Conservation (phyloP, 2,113 vertebrate genomes). For the Phasianus colchicus region DNA sequence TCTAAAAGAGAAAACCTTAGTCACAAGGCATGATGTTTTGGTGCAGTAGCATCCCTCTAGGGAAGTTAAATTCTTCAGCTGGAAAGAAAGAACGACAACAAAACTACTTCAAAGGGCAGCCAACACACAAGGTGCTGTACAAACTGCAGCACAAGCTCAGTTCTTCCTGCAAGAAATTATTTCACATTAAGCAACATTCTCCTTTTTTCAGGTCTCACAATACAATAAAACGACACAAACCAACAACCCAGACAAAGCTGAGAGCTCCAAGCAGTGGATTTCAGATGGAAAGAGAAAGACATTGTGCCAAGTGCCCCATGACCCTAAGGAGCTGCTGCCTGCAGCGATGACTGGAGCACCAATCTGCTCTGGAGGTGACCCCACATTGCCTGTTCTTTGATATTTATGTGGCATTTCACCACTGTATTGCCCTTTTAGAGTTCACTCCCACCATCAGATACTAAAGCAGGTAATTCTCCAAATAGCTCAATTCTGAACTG, state of each 20-base stretch:
- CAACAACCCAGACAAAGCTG: background rate
- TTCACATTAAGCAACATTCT: background rate
- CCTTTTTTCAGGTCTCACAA: background rate
- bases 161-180: background rate
- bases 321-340: background rate
- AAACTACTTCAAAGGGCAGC: background rate
- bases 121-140: background rate
- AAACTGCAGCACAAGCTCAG: background rate
- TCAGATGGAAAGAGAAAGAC: background rate
- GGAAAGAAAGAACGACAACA: background rate
- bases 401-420: background rate
- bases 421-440: rapidly evolving
- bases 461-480: background rate
- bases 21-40: background rate
- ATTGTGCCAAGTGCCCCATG: background rate
- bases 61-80: background rate
- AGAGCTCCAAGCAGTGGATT: background rate
- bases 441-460: background rate
- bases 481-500: background rate
- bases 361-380: background rate
- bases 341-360: background rate
- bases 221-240: background rate
- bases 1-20: background rate
- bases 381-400: background rate
- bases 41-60: background rate